Base-by-base conservation (phyloP, 2,888 invertebrate species). In the Sabatieria punctata region DNA sequence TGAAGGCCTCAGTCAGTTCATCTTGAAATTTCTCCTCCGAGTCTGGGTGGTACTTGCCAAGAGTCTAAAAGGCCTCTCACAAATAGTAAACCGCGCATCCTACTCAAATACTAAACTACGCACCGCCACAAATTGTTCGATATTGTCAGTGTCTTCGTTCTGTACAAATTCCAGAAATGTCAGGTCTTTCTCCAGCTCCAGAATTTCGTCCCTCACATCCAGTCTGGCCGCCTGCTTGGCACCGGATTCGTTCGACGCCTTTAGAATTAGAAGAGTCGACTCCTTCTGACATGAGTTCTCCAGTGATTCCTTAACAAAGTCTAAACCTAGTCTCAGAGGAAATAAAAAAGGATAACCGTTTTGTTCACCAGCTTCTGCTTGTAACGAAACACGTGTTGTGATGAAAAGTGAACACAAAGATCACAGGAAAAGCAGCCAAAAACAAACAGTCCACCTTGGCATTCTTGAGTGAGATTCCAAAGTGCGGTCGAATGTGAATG, bases 121-220 rank as follows among this genome's bases (percentile, higher is more conserved):
- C 27, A 60, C 60, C 44, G 55, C 54, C 19, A 63, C 54, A 49
- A 61, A 63, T 49, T 58, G 57, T 50, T 61, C 63, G 23, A 63
- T 57, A 46, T 64, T 63, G 50, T 63, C 58, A 13, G 58, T 57
- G 43, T 59, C 58, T 24, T 64, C 62, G 43, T 55, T 57, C 46
- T 61, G 58, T 33, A 63, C 57, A 52, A 57, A 61, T 27, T 58
- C 51, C 23, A 63, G 49, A 49, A 63, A 63, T 21, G 55, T 56
- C 8, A 64, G 51, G 46, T 63, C 63, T 43, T 56, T 52, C 11
- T 43, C 46, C 26, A 49, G 37, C 26, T 46, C 37, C n/a, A n/a
- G n/a, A n/a, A n/a, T n/a, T n/a, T n/a, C n/a, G n/a, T n/a, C n/a
- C n/a, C n/a, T n/a, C n/a, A n/a, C n/a, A n/a, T n/a, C n/a, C n/a